Conservation (phyloP, 2,888 invertebrate genomes). For the Eilema griseolum region DNA sequence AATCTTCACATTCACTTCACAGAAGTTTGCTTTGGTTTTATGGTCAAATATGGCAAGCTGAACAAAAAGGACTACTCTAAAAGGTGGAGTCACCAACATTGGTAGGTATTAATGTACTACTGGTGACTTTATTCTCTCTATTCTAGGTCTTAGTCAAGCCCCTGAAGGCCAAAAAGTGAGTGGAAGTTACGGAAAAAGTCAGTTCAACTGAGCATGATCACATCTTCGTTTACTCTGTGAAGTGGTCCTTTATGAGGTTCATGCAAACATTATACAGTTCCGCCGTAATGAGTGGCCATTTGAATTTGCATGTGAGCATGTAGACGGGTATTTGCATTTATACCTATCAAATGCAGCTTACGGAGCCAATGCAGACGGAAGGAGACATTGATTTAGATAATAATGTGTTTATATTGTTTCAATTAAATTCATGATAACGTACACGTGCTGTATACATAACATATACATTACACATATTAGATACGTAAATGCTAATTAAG, state of each 20-base stretch:
- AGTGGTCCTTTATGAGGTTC: not conserved
- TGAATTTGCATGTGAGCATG: conserved; percentile 1
- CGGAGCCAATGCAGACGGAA: not conserved
- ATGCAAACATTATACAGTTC: conserved; percentile 3
- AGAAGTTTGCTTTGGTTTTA: too few species aligned
- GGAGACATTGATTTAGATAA: not conserved
- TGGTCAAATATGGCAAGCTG: too few species aligned
- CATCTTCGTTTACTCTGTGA: not conserved
- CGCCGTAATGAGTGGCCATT: not conserved
- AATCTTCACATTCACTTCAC: too few species aligned
- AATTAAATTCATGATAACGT: not conserved
- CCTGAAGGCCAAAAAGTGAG: too few species aligned
- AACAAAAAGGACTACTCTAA: too few species aligned
- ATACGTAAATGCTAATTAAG: not conserved
- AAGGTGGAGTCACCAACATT: too few species aligned
- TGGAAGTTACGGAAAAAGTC: too few species aligned
- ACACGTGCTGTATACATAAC: not conserved
- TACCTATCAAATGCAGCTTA: not conserved
- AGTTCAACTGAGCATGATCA: too few species aligned
- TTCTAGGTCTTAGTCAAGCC: too few species aligned
- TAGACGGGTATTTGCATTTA: not conserved
- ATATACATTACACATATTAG: not conserved
- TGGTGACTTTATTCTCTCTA: too few species aligned
- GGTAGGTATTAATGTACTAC: too few species aligned
- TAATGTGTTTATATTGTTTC: not conserved